A percentile compares a stretch with the other conserved stretches of the same genome.
Evolutionary conservation across 64 coral and sea anemone species (phyloP).

Genomic region (Montipora cactus): DNA sequence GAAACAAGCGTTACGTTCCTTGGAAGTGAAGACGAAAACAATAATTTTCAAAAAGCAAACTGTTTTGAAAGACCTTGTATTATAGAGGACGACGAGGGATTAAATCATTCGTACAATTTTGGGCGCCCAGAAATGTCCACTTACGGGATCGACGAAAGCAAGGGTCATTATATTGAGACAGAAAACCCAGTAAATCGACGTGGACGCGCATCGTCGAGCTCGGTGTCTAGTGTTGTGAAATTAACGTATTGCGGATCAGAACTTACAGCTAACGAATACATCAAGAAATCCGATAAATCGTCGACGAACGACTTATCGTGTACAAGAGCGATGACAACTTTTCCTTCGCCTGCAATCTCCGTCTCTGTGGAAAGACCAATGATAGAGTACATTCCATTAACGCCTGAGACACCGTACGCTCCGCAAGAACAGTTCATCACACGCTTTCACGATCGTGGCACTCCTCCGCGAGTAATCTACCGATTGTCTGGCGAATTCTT

Average conservation of each 20-base stretch:
- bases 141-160: neutral
- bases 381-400: conserved; percentile 57
- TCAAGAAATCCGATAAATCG: conserved; percentile 33
- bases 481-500: conserved; percentile 82
- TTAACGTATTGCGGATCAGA: conserved; percentile 88
- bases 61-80: neutral
- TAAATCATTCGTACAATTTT: neutral
- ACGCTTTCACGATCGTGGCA: conserved; percentile 67
- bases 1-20: conserved; percentile 81
- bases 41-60: conserved; percentile 17
- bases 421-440: conserved; percentile 85
- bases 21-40: conserved; percentile 72
- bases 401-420: conserved; percentile 76
- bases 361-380: conserved; percentile 46
- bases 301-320: conserved; percentile 40
- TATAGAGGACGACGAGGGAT: neutral
- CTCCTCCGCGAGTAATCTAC: conserved; percentile 78
- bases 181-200: neutral
- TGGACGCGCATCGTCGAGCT: neutral
- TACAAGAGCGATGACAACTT: conserved; percentile 32
- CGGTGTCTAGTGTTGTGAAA: conserved; percentile 74
- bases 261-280: conserved; percentile 67
- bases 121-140: neutral
- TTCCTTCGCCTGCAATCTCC: conserved; percentile 30
- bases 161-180: neutral